A percentile compares a stretch with the other conserved stretches of the same genome.
Conservation (phyloP, 2,113 vertebrate genomes). For the Misgurnus anguillicaudatus region DNA sequence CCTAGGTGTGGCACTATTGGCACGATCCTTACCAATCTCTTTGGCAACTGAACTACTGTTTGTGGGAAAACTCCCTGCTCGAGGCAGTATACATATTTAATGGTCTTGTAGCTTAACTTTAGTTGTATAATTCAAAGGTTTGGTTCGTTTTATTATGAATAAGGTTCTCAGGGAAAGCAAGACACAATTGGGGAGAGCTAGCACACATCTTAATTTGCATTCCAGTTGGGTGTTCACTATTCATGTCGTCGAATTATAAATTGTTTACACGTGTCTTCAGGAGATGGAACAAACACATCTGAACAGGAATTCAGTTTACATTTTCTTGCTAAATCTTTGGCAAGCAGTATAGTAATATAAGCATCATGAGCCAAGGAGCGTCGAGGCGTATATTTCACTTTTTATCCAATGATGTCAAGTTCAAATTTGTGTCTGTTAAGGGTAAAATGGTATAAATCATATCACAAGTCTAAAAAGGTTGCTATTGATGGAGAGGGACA, state of each 20-base stretch:
- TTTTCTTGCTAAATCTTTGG: conserved; percentile 41
- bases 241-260: conserved; percentile 57
- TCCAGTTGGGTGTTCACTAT: conserved; percentile 61
- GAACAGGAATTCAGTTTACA: conserved; percentile 48
- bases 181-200: conserved; percentile 73
- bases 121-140: conserved; percentile 71
- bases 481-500: neutral
- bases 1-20: conserved; percentile 35
- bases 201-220: conserved; percentile 63
- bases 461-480: neutral
- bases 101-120: conserved; percentile 65
- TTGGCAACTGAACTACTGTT: conserved; percentile 46
- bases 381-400: conserved; percentile 51
- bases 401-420: conserved; percentile 6
- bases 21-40: conserved; percentile 47
- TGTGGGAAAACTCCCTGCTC: conserved; percentile 54
- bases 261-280: conserved; percentile 68
- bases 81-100: conserved; percentile 65
- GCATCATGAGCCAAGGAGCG: conserved; percentile 42
- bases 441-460: conserved; percentile 24
- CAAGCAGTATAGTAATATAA: conserved; percentile 40
- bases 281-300: conserved; percentile 31
- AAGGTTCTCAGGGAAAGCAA: conserved; percentile 78
- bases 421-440: conserved; percentile 1
- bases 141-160: conserved; percentile 67